Percentiles rank a stretch among this genome's conserved stretches.
Evolutionary conservation across 2,113 vertebrate species (phyloP).

Genomic region (Anhinga rufa): DNA sequence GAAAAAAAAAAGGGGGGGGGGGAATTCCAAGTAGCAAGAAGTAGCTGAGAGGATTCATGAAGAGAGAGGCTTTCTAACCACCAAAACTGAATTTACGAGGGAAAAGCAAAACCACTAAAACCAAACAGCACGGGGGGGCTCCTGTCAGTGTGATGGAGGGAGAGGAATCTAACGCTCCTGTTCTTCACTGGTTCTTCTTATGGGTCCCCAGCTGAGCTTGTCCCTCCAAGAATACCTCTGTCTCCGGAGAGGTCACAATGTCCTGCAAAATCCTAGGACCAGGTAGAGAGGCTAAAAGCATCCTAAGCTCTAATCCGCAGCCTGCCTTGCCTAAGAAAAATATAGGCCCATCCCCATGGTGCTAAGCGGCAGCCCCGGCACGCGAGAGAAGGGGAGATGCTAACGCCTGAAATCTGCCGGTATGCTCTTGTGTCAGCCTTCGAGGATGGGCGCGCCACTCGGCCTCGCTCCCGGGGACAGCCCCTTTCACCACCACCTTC

Average conservation of each 20-base stretch:
- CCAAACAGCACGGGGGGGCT: background rate
- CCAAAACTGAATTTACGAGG: background rate
- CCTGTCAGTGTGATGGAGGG: too few relatives aligned
- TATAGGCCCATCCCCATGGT: background rate
- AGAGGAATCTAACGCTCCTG: background rate
- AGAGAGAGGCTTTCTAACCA: background rate
- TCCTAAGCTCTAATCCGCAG: background rate
- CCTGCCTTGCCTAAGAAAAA: background rate
- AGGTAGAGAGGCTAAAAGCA: background rate
- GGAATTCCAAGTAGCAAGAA: background rate
- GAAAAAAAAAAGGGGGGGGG: background rate
- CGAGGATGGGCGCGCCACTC: fast-evolving
- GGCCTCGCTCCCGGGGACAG: background rate
- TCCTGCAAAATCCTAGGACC: background rate
- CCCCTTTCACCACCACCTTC: background rate
- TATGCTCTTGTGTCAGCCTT: background rate
- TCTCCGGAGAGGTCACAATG: background rate
- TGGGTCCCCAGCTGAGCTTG: background rate
- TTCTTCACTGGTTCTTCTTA: background rate
- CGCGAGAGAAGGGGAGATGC: background rate
- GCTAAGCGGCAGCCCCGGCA: background rate
- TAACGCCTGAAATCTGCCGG: background rate
- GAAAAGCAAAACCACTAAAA: background rate
- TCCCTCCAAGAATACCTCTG: background rate
- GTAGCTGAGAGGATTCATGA: background rate